phyloP scores from a whole-genome alignment of 2,113 vertebrate genomes.

The Larimichthys polyactis region DNA sequence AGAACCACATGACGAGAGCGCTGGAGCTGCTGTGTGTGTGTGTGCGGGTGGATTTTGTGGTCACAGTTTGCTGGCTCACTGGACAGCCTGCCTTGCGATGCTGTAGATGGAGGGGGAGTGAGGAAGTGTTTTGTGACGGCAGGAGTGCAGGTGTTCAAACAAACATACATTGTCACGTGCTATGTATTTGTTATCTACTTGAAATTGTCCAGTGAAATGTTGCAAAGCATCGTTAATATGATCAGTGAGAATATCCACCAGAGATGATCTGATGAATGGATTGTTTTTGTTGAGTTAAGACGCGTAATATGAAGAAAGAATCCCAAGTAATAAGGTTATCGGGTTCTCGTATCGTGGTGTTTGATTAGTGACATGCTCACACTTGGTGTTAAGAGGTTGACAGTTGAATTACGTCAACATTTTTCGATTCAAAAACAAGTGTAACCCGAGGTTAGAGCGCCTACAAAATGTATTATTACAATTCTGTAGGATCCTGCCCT shows the following conservation, averaged over 20 bases:
- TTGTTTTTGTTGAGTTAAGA: background rate
- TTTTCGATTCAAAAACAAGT: no score
- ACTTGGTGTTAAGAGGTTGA: background rate
- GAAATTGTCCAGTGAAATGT: background rate
- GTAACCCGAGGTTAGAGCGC: background rate
- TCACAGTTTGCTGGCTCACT: background rate
- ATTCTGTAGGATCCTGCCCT: background rate
- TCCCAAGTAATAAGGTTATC: background rate
- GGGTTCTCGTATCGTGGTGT: background rate
- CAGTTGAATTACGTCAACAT: background rate
- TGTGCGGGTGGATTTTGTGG: background rate
- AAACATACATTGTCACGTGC: background rate
- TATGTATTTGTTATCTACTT: background rate
- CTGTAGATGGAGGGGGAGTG: slow-evolving; percentile 19
- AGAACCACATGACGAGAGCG: slow-evolving; percentile 66
- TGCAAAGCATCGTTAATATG: background rate
- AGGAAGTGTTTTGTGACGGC: slow-evolving; percentile 27
- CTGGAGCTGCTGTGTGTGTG: slow-evolving; percentile 18
- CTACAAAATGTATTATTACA: background rate
- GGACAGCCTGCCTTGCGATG: slow-evolving; percentile 22
- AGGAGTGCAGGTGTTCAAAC: slow-evolving; percentile 27
- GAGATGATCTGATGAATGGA: background rate
- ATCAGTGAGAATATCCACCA: background rate
- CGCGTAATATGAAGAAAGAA: background rate
- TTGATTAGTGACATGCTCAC: background rate